Evolutionary conservation across 1,140 invertebrate genomes (phyloP), one percentile per base, ranked within the genome.

Genomic region (Epicauta chinensis): DNA sequence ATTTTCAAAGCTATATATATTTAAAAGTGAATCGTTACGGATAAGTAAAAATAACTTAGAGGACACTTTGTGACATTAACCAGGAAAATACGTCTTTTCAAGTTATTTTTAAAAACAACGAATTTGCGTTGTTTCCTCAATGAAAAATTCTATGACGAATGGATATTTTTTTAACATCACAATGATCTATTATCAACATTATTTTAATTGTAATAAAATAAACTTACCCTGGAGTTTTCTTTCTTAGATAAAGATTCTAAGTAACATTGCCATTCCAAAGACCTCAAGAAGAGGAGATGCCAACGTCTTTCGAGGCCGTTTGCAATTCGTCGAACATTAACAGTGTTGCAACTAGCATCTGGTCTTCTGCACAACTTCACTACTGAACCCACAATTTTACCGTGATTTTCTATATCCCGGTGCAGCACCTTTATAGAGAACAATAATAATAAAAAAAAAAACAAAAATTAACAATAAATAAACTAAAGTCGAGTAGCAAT

Each of bases 261-360:
- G 64, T 86, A 79, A 71, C 86, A 90, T 73, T 91, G 88, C 83
- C 91, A 90, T 78, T 95, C 92, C 62, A 93, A 78, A 14, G 88
- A 86, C 55, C 86, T 78, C 61, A 95, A 73, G 76, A 90, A 93
- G 49, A 93, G 76, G 53, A 87, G 78, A 69, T 94, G 90, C 87
- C 90, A 93, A 61, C 89, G 84, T 37, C 84, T 76, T 71, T 93
- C 87, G 37, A 93, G 73, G 17, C 81, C 83, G 45, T 66, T 70
- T 41, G 71, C 71, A 34, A 73, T 68, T 54, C 73, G 63, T 31
- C 75, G 53, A 41, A 72, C 67, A 60, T 72, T 65, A 59, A 54
- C 50, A 6, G 53, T 62, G 53, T 63, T 64, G 49, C 62, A 60
- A 48, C 61, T 63, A n/a, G 58, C 63, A 47, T 66, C 63, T 4